Conservation (phyloP, 2,113 vertebrate species). For the Mirza zaza region DNA sequence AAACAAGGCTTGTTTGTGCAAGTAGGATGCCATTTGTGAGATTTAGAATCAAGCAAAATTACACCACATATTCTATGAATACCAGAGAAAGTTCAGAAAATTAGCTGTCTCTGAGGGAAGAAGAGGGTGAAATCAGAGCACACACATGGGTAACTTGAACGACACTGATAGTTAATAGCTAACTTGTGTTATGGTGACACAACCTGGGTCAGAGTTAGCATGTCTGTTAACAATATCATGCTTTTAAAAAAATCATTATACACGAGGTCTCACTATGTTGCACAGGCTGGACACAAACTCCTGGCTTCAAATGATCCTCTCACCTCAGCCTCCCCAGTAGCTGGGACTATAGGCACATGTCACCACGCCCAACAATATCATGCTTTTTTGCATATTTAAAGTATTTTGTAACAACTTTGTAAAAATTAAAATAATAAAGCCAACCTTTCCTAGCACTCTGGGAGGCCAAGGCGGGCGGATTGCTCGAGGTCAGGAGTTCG, state of each 20-base stretch:
- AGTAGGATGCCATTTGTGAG: fast-evolving
- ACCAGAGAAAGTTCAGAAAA: neutral
- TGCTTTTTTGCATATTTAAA: neutral
- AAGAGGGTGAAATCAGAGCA: neutral
- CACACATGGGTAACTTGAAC: neutral
- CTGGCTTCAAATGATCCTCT: too few relatives aligned
- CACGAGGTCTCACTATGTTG: too few relatives aligned
- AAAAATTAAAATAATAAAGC: neutral
- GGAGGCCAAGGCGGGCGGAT: too few relatives aligned
- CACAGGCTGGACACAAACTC: too few relatives aligned
- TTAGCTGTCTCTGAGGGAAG: neutral
- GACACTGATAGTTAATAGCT: too few relatives aligned
- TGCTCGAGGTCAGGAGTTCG: too few relatives aligned
- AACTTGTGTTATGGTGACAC: neutral
- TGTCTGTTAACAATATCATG: fast-evolving
- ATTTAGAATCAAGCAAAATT: neutral
- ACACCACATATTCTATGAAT: fast-evolving
- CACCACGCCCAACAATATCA: neutral
- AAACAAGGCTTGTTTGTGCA: too few relatives aligned
- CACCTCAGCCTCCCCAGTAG: neutral
- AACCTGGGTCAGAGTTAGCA: neutral
- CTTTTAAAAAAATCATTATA: too few relatives aligned
- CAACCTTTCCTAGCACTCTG: too few relatives aligned
- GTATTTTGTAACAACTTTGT: neutral
- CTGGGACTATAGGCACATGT: neutral